Base-by-base conservation (phyloP, 2,113 vertebrate species). In the Mormyrus lacerda region DNA sequence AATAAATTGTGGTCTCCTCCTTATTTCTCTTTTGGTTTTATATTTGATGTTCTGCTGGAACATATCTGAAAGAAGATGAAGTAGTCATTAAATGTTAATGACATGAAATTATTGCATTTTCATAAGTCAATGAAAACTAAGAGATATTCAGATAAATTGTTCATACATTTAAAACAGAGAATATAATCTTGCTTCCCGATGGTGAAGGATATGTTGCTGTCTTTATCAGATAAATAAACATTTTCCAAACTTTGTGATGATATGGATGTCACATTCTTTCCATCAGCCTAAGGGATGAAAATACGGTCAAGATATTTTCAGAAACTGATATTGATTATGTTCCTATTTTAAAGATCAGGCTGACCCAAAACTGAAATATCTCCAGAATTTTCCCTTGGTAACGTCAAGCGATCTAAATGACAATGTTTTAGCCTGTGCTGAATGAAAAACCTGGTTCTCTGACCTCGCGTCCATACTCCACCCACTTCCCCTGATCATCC, bases 1-100 rank as follows among this genome's bases (percentile, higher is more conserved):
- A 61, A 98, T 93, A 31, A 97, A 99, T 89, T 93, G 93, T 47
- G 98, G 98, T 91, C 98, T 95, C 51, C 98, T 95, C 79, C 96
- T 92, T 90, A 99, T 92, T 3, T 27, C 93, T 91, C 97, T 96
- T 92, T 0, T 79, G 19, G 97, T 98, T 82, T 94, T 94, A 90
- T 48, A 95, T 1, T 6, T 87, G 0, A 89, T 0, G 89, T 98
- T 99, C 92, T 91, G 93, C 95, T 99, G 98, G 91, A 13, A 92
- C 96, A 99, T 98, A 51, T 91, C 96, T 98, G 91, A 53, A 93
- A 86, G 35, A 88, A n/a, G 84, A 9, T 27, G 21, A 48, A 7
- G 21, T 9, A 50, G 19, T 17, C 13, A 48, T 13, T 11, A 47
- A 85, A 85, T 85, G 15, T 17, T 58, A 58, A 17, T 17, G 53